These are phyloP conservation scores for Habroteleia sp. DNA, from an alignment of 2,888 invertebrate species.

Conservation along the genomic window DNA sequence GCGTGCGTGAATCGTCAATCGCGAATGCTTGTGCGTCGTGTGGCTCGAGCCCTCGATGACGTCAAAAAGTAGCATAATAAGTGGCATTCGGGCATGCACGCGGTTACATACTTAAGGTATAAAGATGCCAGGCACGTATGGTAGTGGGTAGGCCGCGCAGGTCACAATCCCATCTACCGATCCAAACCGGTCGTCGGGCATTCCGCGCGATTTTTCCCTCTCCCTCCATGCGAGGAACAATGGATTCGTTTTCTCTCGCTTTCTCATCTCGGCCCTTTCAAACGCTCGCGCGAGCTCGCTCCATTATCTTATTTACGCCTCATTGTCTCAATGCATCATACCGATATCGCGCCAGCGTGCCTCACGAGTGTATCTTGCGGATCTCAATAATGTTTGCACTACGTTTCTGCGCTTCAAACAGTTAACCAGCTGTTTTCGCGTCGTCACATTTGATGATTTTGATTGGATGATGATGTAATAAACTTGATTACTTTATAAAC, in stretches of 20 bases:
- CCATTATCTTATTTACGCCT: constrained; percentile 81
- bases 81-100: constrained; percentile 62
- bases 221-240: constrained; percentile 49
- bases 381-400: constrained; percentile 47
- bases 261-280: constrained; percentile 69
- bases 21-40: constrained; percentile 50
- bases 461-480: constrained; percentile 39
- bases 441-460: constrained; percentile 34
- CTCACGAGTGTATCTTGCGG: constrained; percentile 60
- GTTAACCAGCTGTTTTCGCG: constrained; percentile 44
- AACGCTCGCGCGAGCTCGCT: constrained; percentile 73
- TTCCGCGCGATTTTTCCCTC: constrained; percentile 59
- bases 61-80: constrained; percentile 65
- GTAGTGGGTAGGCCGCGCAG: constrained; percentile 71
- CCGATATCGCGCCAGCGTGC: constrained; percentile 73
- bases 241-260: constrained; percentile 48
- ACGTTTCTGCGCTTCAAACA: constrained; percentile 31
- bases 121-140: constrained; percentile 75
- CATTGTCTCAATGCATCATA: constrained; percentile 80
- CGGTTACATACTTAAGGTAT: constrained; percentile 61
- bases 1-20: constrained; percentile 20
- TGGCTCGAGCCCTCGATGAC: constrained; percentile 63
- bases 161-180: constrained; percentile 79
- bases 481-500: too few relatives aligned
- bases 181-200: constrained; percentile 71